Conservation (phyloP, 2,113 vertebrate genomes). For the Cinclus cinclus region DNA sequence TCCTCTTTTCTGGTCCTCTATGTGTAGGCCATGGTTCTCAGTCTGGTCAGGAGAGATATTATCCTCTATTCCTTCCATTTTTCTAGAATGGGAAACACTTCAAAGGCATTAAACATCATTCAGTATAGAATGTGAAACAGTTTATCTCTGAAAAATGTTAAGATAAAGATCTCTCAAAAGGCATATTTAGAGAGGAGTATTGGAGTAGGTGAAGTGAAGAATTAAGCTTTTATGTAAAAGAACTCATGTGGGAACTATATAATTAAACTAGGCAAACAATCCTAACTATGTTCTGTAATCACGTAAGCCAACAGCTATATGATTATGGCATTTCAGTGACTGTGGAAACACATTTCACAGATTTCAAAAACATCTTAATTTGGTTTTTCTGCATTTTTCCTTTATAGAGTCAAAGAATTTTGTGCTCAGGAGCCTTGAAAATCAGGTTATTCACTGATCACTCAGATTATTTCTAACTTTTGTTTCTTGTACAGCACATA, state of each 20-base stretch:
- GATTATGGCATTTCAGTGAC: neutral
- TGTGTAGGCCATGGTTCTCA: neutral
- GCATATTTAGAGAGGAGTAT: neutral
- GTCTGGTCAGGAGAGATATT: neutral
- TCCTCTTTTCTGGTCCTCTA: neutral
- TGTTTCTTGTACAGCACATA: neutral
- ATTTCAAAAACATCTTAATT: neutral
- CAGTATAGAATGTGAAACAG: neutral
- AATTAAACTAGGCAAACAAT: conserved; percentile 31
- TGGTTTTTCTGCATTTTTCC: neutral
- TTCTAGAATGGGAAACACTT: neutral
- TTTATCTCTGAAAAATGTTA: neutral
- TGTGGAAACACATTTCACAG: neutral
- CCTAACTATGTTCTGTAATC: conserved; percentile 15
- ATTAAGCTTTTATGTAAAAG: conserved; percentile 53
- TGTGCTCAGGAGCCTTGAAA: neutral
- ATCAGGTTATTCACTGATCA: neutral
- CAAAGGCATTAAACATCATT: neutral
- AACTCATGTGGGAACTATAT: conserved; percentile 1
- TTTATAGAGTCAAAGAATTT: neutral
- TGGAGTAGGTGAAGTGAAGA: conserved; percentile 34
- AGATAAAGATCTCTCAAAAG: conserved; percentile 15
- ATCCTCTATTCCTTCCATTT: neutral
- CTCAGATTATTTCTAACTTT: neutral
- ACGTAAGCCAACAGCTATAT: neutral